Evolutionary conservation across 2,113 vertebrate genomes (phyloP), one percentile per base, ranked within the genome.

Genomic region (Nothoprocta perdicaria): DNA sequence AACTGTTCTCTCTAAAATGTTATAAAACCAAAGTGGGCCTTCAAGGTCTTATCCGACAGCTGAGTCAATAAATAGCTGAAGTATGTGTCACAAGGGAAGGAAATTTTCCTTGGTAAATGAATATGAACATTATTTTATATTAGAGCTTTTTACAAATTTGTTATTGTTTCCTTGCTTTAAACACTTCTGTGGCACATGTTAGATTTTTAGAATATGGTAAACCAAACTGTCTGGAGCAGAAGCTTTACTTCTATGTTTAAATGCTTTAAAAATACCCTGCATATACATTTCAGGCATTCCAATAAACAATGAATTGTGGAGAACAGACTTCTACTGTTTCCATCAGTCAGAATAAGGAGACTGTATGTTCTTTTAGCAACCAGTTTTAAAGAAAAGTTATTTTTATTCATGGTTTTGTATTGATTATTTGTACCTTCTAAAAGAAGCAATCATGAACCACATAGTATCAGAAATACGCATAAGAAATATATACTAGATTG

Each of bases 371-470:
- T 93, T 96, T 95, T 95, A 96, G 95, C 89, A 95, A 93, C 92
- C 92, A 94, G 80, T 86, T 94, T 95, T 96, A 95, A 96, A 95
- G 95, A 96, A 95, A 96, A 96, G 96, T 93, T 97, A 97, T 97
- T 97, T 97, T 96, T 97, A 95, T 92, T 96, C 95, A 95, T 88
- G 95, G 96, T 60, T 96, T 96, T 86, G 2, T 96, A 97, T 97
- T 93, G 96, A 97, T 97, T 97, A 95, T 96, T 95, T 97, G 94
- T 97, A 89, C 92, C 93, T 94, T 88, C 95, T 96, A 96, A 96
- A 96, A 96, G 92, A 96, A 96, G 92, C 92, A 95, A 93, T 84
- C 71, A 91, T 73, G 96, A 96, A 97, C 96, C 96, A 95, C 96
- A 97, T 76, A 81, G 86, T 96, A 96, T 93, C 95, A 94, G 82